Evolutionary conservation across 2,888 invertebrate genomes (phyloP).

Genomic region (Empis stercorea): DNA sequence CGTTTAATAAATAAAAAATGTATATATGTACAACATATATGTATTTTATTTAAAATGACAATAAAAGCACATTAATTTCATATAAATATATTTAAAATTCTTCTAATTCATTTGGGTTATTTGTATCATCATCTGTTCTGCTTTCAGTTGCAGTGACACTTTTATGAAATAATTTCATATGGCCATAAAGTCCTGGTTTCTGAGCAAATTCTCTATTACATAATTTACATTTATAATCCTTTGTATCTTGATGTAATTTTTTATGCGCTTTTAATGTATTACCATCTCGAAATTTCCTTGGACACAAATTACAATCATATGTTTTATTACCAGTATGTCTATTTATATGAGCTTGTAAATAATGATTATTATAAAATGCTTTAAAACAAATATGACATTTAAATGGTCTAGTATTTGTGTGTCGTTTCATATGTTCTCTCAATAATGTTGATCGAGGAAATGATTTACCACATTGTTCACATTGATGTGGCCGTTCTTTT

Average conservation of each 20-base stretch:
- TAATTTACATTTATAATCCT: neutral
- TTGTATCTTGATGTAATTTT: neutral
- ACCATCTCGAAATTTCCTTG: neutral
- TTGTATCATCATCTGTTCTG: neutral
- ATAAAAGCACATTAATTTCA: too few species aligned
- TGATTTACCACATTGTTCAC: conserved; percentile 3
- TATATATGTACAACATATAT: too few species aligned
- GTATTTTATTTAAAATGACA: too few species aligned
- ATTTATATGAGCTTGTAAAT: neutral
- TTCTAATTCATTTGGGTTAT: too few species aligned
- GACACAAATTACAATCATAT: conserved; percentile 3
- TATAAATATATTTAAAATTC: too few species aligned
- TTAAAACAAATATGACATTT: neutral
- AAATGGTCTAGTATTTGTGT: neutral
- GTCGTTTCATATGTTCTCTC: neutral
- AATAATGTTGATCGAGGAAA: neutral
- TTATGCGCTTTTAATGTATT: neutral
- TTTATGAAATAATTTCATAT: neutral
- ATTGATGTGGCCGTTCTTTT: conserved; percentile 1
- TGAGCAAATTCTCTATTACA: neutral
- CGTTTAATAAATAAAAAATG: too few species aligned
- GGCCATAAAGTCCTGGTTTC: neutral
- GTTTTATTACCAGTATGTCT: conserved; percentile 1
- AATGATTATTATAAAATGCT: neutral
- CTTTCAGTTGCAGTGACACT: neutral